Percentiles rank a stretch among this genome's conserved stretches.
Conservation (phyloP, 2,888 invertebrate genomes). For the Xiphydria camelus region DNA sequence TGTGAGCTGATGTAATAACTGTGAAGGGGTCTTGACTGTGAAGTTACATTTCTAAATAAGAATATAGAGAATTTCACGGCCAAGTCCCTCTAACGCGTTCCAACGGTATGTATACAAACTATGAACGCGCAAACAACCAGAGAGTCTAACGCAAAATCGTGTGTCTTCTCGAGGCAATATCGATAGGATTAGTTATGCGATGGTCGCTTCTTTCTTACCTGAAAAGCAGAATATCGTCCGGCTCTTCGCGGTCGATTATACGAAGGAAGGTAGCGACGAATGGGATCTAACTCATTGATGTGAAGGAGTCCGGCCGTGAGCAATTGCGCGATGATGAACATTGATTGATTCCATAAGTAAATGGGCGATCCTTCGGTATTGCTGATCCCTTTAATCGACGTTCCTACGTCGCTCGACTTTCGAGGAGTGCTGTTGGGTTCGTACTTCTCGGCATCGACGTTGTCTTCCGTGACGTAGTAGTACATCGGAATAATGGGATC, state of each 20-base stretch:
- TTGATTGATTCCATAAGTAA: conserved; percentile 85
- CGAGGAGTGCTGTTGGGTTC: conserved; percentile 72
- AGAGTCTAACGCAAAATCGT: no score
- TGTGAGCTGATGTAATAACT: no score
- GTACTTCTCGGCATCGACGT: conserved; percentile 71
- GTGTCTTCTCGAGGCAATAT: no score
- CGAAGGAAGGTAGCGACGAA: conserved; percentile 91
- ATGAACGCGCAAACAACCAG: no score
- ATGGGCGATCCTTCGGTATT: conserved; percentile 33
- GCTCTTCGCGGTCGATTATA: conserved; percentile 91
- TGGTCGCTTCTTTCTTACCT: conserved; percentile 77
- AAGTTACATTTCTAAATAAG: no score
- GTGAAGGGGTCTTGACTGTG: no score
- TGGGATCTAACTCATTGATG: conserved; percentile 94
- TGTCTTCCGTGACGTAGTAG: conserved; percentile 79
- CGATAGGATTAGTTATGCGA: no score
- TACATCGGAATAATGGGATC: conserved; percentile 95
- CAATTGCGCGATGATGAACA: conserved; percentile 92
- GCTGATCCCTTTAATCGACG: conserved; percentile 44
- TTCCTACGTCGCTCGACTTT: conserved; percentile 66
- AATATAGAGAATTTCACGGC: no score
- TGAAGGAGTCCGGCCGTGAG: conserved; percentile 87
- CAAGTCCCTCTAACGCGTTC: no score
- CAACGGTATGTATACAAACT: no score
- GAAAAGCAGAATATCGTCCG: conserved; percentile 95